Percentiles rank a stretch among this genome's conserved stretches.
phyloP scores from a whole-genome alignment of 2,888 invertebrate species.

The Acanthopleura granulata region DNA sequence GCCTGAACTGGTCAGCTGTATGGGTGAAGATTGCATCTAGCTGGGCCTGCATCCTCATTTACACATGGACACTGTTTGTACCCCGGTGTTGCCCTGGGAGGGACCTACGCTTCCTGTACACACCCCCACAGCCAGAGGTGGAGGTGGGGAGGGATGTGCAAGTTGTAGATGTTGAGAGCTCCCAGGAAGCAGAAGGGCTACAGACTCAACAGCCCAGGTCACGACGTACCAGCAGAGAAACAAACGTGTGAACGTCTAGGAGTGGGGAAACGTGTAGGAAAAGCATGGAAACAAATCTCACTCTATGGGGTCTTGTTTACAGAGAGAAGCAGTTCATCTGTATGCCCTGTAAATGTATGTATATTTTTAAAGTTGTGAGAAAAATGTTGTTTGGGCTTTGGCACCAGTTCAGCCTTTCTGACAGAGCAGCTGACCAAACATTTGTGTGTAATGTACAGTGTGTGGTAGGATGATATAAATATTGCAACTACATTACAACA shows the following conservation, averaged over 20 bases:
- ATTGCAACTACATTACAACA: too few relatives aligned
- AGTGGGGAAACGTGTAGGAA: too few relatives aligned
- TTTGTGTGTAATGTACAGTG: too few relatives aligned
- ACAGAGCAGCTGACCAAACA: too few relatives aligned
- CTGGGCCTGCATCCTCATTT: constrained; percentile 70
- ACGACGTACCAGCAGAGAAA: background rate
- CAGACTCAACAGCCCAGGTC: background rate
- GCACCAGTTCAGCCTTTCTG: too few relatives aligned
- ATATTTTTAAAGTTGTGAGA: too few relatives aligned
- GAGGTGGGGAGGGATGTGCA: background rate
- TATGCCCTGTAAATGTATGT: too few relatives aligned
- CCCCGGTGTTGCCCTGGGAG: constrained; percentile 62
- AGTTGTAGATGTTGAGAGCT: background rate
- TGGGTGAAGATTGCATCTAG: constrained; percentile 72
- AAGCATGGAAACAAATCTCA: too few relatives aligned
- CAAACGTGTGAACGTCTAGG: background rate
- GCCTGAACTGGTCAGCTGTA: constrained; percentile 70
- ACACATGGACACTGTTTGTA: constrained; percentile 66
- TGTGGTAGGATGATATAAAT: too few relatives aligned
- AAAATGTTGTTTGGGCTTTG: too few relatives aligned
- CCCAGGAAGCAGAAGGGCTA: background rate
- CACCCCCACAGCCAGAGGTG: background rate
- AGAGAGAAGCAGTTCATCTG: too few relatives aligned
- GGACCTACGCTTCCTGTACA: constrained; percentile 34
- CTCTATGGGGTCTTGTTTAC: too few relatives aligned